Base-by-base conservation (phyloP, 2,113 vertebrate species). In the Pterocles orientalis region DNA sequence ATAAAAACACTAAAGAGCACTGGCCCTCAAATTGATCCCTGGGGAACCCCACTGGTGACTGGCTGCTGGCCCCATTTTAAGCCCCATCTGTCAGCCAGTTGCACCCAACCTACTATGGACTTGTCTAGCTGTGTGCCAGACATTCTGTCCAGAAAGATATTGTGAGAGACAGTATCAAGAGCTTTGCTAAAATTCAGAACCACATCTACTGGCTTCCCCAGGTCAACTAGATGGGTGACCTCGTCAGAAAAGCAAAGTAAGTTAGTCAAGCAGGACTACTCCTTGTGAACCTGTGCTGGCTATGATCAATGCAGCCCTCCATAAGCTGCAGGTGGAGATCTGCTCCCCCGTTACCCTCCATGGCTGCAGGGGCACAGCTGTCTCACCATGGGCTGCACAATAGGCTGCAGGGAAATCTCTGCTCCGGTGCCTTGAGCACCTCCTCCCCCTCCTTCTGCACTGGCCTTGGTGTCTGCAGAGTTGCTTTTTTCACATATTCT, bases 21-120 rank as follows among this genome's bases (percentile, higher is more conserved):
- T 25, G 17, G 24, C 54, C 14, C 54, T 70, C 39, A 39, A 70
- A 58, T 3, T 20, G 3, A 33, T 21, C 43, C 54, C 43, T 58
- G 28, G 18, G 16, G 28, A 69, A 39, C 8, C 20, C n/a, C 53
- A 50, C 17, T 9, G 51, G 50, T 54, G 19, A 45, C 61, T 51
- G 16, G n/a, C 15, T 4, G 1, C 28, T 16, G n/a, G 12, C 36
- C 39, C 31, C 11, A 29, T 48, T 57, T 68, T 39, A n/a, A 69
- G 43, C 10, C 13, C 2, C 0, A 57, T 4, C 12, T 8, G 1
- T 20, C 51, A 81, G 20, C 19, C 53, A 47, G 3, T 12, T 57
- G 20, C 16, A 47, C 26, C 51, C 33, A 47, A 7, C 0, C 0
- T 39, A 31, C 12, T 19, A 81, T 4, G 19, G 53, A 16, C 8